Conservation (phyloP, 1,140 invertebrate genomes). For the Brachionus plicatilis region DNA sequence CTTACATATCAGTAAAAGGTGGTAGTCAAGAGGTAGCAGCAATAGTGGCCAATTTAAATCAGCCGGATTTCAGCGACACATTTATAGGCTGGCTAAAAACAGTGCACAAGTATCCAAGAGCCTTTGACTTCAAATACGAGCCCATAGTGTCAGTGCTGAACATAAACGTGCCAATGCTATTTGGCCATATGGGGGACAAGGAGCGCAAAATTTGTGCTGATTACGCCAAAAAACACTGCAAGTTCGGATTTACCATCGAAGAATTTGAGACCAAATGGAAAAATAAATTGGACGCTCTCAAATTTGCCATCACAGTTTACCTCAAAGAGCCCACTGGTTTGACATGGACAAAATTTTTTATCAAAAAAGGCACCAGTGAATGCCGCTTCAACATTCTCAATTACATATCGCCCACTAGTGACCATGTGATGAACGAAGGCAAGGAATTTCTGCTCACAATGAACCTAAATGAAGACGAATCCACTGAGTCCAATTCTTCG, state of each 20-base stretch:
- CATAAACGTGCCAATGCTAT: conserved; percentile 3
- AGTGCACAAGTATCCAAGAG: conserved; percentile 34
- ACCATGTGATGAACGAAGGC: neutral
- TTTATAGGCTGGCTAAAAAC: conserved; percentile 24
- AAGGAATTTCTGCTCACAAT: conserved; percentile 20
- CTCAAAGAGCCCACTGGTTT: conserved; percentile 34
- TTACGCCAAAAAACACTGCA: conserved; percentile 18
- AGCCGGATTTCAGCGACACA: conserved; percentile 21
- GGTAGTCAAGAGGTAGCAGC: conserved; percentile 39
- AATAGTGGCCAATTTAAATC: conserved; percentile 26
- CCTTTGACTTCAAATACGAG: conserved; percentile 34
- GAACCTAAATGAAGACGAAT: neutral
- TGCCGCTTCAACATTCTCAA: conserved; percentile 29
- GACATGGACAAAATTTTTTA: conserved; percentile 33
- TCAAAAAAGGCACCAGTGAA: neutral
- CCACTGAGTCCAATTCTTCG: neutral
- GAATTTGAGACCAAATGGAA: conserved; percentile 24
- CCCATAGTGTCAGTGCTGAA: conserved; percentile 25
- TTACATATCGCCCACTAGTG: conserved; percentile 5
- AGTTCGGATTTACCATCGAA: conserved; percentile 33
- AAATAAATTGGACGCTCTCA: neutral
- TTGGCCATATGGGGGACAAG: neutral
- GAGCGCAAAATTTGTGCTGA: conserved; percentile 15
- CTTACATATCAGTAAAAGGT: conserved; percentile 30
- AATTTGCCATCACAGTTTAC: conserved; percentile 38